Percentiles rank a stretch among this genome's conserved stretches.
Evolutionary conservation across 2,888 invertebrate species (phyloP).

Genomic region (Drosophila putrida): DNA sequence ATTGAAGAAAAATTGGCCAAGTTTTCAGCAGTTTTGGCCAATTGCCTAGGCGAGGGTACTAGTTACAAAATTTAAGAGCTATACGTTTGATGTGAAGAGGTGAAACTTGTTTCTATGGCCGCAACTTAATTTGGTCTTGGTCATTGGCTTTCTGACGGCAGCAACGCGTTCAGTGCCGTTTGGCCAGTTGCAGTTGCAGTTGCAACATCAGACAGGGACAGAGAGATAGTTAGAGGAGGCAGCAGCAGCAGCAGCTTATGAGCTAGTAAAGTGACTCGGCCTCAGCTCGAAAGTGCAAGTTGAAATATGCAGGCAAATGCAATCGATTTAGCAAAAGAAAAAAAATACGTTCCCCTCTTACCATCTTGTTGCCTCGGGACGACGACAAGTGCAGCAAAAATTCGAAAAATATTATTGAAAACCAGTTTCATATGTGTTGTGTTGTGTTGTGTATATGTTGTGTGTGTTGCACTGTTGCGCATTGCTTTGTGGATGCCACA

Average conservation of each 20-base stretch:
- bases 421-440: slow-evolving; percentile 57
- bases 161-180: too few species aligned
- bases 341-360: slow-evolving; percentile 4
- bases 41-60: slow-evolving; percentile 20
- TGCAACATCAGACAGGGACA: slow-evolving; percentile 23
- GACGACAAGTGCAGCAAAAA: slow-evolving; percentile 51
- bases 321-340: slow-evolving; percentile 63
- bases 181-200: slow-evolving; percentile 37
- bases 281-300: slow-evolving; percentile 71
- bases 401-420: slow-evolving; percentile 52
- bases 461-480: slow-evolving; percentile 23
- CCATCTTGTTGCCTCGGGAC: slow-evolving; percentile 4
- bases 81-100: slow-evolving; percentile 40
- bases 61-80: slow-evolving; percentile 11
- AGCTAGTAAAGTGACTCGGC: slow-evolving; percentile 28
- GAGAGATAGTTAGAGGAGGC: not conserved
- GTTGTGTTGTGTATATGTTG: not conserved
- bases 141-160: slow-evolving; percentile 67
- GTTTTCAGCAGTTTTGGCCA: slow-evolving; percentile 18
- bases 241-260: too few species aligned
- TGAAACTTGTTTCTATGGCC: slow-evolving; percentile 70
- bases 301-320: slow-evolving; percentile 63
- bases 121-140: slow-evolving; percentile 73
- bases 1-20: slow-evolving; percentile 31
- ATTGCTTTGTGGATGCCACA: slow-evolving; percentile 24